Base-by-base conservation (phyloP, 2,888 invertebrate species). In the Parnassius glacialis region DNA sequence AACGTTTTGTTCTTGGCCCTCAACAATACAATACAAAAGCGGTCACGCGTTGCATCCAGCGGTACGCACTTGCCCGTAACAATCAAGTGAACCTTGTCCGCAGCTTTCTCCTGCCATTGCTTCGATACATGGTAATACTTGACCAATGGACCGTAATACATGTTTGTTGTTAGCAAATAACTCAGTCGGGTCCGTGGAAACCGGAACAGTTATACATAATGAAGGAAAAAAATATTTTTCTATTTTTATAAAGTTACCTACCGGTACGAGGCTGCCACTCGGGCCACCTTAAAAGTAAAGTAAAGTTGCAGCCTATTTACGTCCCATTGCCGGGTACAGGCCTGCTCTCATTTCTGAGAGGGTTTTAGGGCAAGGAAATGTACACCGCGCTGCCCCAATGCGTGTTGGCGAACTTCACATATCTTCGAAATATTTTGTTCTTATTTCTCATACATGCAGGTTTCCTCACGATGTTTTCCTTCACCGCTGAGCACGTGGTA, bases 11-110 rank as follows among this genome's bases (percentile, higher is more conserved):
- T 7, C 13, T 9, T 10, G 10, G 48, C 12, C 13, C 42, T 11
- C 7, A 53, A 43, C 43, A 16, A 16, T 16, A 43, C 42, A 43
- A 53, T 42, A 48, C 9, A 48, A 48, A 13, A 48, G 48, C 48
- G 42, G 52, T 59, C 52, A 59, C 47, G 47, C 52, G 42, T 53
- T 5, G 51, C 25, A 42, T 11, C 48, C 20, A 16, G 48, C 47
- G n/a, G 48, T 48, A 43, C 10, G 20, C 25, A 54, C 48, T 60
- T 48, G 48, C 42, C 54, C 54, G 48, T 12, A 43, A 48, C 53
- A 53, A 34, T 47, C 52, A 34, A 34, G 41, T 50, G 53, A 59
- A 53, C 59, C 53, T 48, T 53, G 42, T 48, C 16, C 42, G 13
- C 10, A 48, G 53, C 59, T 53, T 53, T 59, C 53, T 59, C 59